Percentiles rank a stretch among this genome's conserved stretches.
phyloP scores from a whole-genome alignment of 2,113 vertebrate genomes.

The Chionomys nivalis region DNA sequence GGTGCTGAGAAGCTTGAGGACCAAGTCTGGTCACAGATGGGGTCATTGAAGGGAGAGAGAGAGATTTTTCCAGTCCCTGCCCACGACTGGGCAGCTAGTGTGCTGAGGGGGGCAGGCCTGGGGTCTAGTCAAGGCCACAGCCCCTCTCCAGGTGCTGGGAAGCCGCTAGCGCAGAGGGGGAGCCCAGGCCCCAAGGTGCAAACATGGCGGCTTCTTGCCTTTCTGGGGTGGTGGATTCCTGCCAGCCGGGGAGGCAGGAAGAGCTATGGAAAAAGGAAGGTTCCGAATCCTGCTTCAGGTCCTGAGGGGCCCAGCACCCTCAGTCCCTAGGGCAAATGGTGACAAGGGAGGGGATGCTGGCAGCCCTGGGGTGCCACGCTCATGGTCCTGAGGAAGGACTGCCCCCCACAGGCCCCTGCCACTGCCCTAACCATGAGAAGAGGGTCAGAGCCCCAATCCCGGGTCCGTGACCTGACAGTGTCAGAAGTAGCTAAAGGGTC shows the following conservation, averaged over 20 bases:
- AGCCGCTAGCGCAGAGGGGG: not conserved
- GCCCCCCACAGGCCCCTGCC: not conserved
- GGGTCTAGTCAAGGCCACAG: not conserved
- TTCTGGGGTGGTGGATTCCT: not conserved
- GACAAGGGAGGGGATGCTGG: not conserved
- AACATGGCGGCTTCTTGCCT: not conserved
- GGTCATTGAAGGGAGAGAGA: not conserved
- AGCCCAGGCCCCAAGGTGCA: constrained; percentile 60
- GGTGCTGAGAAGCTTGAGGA: constrained; percentile 37
- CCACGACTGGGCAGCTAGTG: constrained; percentile 6
- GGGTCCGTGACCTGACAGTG: not conserved
- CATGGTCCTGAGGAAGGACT: not conserved
- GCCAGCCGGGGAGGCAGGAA: not conserved
- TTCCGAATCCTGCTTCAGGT: not conserved
- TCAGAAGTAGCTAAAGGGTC: not conserved
- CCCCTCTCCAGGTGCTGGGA: not conserved
- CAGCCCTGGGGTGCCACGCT: not conserved
- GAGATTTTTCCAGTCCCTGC: constrained; percentile 1
- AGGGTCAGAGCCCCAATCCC: not conserved
- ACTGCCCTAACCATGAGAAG: not conserved
- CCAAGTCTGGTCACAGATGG: not conserved
- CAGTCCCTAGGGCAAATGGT: not conserved
- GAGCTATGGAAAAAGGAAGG: not conserved
- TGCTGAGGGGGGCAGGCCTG: constrained; percentile 1
- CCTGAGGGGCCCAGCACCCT: not conserved